A percentile compares a stretch with the other conserved stretches of the same genome.
Evolutionary conservation across 2,113 vertebrate species (phyloP).

Genomic region (Aphyosemion australe): DNA sequence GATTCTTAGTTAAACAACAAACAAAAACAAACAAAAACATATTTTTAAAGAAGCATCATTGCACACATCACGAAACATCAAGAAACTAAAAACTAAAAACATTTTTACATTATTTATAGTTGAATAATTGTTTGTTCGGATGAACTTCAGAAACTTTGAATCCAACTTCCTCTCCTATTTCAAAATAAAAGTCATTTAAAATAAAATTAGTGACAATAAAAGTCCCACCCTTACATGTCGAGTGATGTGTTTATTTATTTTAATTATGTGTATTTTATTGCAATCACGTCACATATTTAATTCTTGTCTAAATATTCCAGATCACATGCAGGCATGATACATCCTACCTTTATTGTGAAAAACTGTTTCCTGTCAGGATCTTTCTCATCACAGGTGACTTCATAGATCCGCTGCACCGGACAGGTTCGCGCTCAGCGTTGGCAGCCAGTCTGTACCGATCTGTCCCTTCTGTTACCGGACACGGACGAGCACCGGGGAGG

Average conservation of each 20-base stretch:
- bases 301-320: neutral
- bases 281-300: neutral
- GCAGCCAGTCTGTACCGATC: conserved; percentile 50
- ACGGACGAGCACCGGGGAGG: conserved; percentile 53
- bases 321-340: neutral
- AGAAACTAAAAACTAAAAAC: no score
- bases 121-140: no score
- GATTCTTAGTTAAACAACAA: no score
- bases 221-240: neutral
- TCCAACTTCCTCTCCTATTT: conserved; percentile 7
- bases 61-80: no score
- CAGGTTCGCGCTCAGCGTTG: conserved; percentile 32
- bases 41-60: no score
- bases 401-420: conserved; percentile 38
- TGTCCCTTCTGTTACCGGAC: conserved; percentile 53
- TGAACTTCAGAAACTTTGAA: no score
- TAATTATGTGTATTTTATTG: neutral
- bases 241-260: no score
- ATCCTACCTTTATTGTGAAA: conserved; percentile 27
- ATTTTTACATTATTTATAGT: no score
- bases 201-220: neutral
- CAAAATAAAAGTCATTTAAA: conserved; percentile 34
- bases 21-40: no score
- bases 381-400: neutral
- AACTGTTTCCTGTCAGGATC: conserved; percentile 3